A percentile compares a stretch with the other conserved stretches of the same genome.
Conservation (phyloP, 1,140 invertebrate genomes). For the Artemia franciscana region DNA sequence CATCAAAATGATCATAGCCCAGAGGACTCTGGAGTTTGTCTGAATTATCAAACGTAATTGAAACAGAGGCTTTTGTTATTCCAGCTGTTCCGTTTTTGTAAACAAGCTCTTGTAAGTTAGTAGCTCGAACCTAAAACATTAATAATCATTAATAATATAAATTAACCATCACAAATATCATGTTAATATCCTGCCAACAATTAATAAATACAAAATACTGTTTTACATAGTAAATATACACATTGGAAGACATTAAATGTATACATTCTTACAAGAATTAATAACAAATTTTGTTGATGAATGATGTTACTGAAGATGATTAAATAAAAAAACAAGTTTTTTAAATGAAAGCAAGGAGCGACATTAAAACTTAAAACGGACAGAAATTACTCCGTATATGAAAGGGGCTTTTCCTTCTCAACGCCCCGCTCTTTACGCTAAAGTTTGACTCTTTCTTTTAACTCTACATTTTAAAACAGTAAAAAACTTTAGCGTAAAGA, state of each 20-base stretch:
- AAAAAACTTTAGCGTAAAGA: too few relatives aligned
- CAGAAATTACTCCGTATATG: too few relatives aligned
- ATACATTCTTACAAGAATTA: too few relatives aligned
- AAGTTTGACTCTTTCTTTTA: too few relatives aligned
- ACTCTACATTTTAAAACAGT: too few relatives aligned
- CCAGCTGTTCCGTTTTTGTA: conserved; percentile 95
- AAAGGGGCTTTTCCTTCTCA: too few relatives aligned
- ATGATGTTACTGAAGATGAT: too few relatives aligned
- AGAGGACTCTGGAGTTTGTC: conserved; percentile 61
- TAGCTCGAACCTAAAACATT: conserved; percentile 51
- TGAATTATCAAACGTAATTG: conserved; percentile 81
- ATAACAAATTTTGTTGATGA: too few relatives aligned
- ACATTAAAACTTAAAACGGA: too few relatives aligned
- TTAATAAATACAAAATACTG: conserved; percentile 1
- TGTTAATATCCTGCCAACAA: neutral
- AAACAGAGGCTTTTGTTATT: conserved; percentile 83
- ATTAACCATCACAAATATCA: neutral
- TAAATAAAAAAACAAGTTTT: too few relatives aligned
- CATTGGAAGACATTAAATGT: conserved; percentile 5
- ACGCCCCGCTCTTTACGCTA: too few relatives aligned
- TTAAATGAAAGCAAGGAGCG: too few relatives aligned
- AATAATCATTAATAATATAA: conserved; percentile 2
- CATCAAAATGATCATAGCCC: conserved; percentile 74
- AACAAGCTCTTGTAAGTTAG: conserved; percentile 74
- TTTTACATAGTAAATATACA: conserved; percentile 5